Evolutionary conservation across 2,113 vertebrate genomes (phyloP), one percentile per base, ranked within the genome.

Genomic region (Rattus rattus): DNA sequence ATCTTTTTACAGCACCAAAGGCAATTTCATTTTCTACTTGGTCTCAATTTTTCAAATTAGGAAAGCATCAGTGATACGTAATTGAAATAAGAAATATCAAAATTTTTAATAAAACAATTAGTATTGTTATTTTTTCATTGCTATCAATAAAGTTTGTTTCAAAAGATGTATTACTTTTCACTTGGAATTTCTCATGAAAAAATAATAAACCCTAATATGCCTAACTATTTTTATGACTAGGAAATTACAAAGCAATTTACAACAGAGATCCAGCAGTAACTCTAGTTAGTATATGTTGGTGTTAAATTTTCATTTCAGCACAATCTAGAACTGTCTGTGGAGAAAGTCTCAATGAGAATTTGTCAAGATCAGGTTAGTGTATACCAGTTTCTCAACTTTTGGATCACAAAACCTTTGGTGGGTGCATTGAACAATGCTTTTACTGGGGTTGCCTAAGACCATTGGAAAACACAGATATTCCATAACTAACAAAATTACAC

Each of bases 81-180:
- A 88, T 83, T 30, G 81, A 77, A 91, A 94, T 26, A 19, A n/a
- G 67, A 94, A 73, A 54, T 69, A 63, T 43, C 90, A 87, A 80
- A 56, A 87, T 36, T 72, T 43, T 91, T 52, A 73, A 13, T 81
- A 73, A 61, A 39, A 77, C 14, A 39, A 63, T 9, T 76, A 61
- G 16, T 8, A 49, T 69, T 80, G 5, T 83, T 70, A 70, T 84
- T 16, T 77, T 81, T 92, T 54, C 52, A 88, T 49, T 73, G 8
- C 12, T 4, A 83, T 43, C 54, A 92, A 67, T 22, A 92, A 94
- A 49, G 47, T 75, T 49, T 69, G 73, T 94, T 94, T 96, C 39
- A 30, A 70, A 93, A 56, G n/a, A 56, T 28, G 2, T 17, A 69
- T 26, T 85, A 33, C 79, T 43, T 76, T 12, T 75, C 19, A 84